Evolutionary conservation across 1,140 invertebrate species (phyloP).

Genomic region (Drosophila nebulosa): DNA sequence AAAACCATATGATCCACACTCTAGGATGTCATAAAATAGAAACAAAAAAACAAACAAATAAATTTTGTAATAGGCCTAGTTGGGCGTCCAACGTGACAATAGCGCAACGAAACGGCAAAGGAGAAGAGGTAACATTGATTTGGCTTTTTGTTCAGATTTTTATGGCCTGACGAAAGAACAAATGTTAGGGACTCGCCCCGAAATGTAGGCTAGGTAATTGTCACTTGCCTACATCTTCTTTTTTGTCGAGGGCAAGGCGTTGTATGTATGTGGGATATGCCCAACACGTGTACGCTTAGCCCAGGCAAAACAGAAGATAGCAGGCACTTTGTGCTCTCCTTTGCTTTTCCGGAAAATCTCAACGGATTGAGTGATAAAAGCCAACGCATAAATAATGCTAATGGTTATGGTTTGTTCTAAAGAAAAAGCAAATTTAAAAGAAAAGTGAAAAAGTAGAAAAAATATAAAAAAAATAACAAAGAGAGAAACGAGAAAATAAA

Average conservation of each 20-base stretch:
- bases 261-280: neutral
- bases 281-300: conserved; percentile 51
- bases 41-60: conserved; percentile 54
- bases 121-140: conserved; percentile 51
- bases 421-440: neutral
- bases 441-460: conserved; percentile 1
- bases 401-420: conserved; percentile 29
- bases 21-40: conserved; percentile 34
- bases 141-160: conserved; percentile 47
- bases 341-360: neutral
- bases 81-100: neutral
- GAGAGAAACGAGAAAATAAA: conserved; percentile 33
- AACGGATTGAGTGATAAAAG: conserved; percentile 32
- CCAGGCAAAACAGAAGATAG: neutral
- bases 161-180: conserved; percentile 19
- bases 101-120: neutral
- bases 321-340: neutral
- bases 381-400: conserved; percentile 42
- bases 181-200: conserved; percentile 37
- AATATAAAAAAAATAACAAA: conserved; percentile 34
- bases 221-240: conserved; percentile 17
- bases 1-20: conserved; percentile 18
- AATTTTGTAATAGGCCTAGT: conserved; percentile 44
- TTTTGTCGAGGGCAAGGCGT: neutral
- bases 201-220: conserved; percentile 48